phyloP scores from a whole-genome alignment of 2,797 vertebrate genomes.

The Myotis findleyi region DNA sequence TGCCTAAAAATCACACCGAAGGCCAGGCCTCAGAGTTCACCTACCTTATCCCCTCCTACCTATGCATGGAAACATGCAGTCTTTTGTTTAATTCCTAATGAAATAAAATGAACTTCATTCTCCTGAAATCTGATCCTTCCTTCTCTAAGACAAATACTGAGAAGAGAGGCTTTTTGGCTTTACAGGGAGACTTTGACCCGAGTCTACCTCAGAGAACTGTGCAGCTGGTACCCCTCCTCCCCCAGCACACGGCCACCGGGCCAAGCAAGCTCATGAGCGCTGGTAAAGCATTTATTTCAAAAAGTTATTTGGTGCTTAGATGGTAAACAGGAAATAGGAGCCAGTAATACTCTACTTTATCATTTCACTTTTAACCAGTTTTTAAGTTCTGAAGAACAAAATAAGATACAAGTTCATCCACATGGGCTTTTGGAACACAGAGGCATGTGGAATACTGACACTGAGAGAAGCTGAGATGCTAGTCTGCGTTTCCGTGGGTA shows the following conservation, averaged over 20 bases:
- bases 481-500: not conserved
- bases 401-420: not conserved
- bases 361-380: conserved; percentile 1
- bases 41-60: not conserved
- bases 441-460: not conserved
- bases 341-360: not conserved
- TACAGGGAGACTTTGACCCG: not conserved
- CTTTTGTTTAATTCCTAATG: not conserved
- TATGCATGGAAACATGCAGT: not conserved
- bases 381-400: conserved; percentile 23
- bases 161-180: not conserved
- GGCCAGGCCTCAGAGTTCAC: not conserved
- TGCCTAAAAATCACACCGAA: not conserved
- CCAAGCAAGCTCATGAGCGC: not conserved
- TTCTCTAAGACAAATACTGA: not conserved
- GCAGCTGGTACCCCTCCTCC: accelerated
- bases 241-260: not conserved
- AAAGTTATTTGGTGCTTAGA: conserved; percentile 44
- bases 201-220: not conserved
- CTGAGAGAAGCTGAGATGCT: not conserved
- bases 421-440: not conserved
- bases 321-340: conserved; percentile 18
- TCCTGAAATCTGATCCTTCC: not conserved
- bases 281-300: conserved; percentile 50
- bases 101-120: not conserved